phyloP scores from a whole-genome alignment of 1,140 invertebrate species.

The Bombus pascuorum region DNA sequence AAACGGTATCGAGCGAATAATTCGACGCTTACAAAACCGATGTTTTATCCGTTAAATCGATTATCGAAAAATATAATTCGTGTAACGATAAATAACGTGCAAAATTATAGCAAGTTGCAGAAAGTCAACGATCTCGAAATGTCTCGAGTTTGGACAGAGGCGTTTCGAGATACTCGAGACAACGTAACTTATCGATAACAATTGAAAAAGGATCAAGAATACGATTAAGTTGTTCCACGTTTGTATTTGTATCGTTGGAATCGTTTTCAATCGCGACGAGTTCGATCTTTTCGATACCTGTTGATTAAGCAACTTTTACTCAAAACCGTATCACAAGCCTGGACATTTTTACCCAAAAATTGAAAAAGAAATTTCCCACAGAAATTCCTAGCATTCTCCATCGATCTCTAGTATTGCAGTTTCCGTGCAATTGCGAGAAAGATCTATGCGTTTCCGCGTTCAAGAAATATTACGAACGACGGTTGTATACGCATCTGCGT shows the following conservation, averaged over 20 bases:
- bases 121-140: background rate
- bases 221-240: background rate
- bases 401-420: background rate
- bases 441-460: background rate
- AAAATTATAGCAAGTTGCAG: background rate
- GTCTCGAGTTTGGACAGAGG: background rate
- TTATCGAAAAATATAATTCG: background rate
- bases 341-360: background rate
- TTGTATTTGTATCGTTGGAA: background rate
- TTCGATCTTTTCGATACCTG: background rate
- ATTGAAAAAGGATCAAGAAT: background rate
- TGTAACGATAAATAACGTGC: background rate
- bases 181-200: background rate
- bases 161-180: background rate
- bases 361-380: background rate
- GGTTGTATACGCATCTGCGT: background rate
- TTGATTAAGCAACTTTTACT: background rate
- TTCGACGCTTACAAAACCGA: background rate
- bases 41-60: background rate
- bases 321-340: too few relatives aligned
- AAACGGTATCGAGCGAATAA: background rate
- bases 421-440: background rate
- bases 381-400: background rate
- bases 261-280: background rate
- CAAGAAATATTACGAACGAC: background rate